Percentiles rank a stretch among this genome's conserved stretches.
These are phyloP conservation scores for Conus betulinus DNA, from an alignment of 1,140 invertebrate genomes.

Conservation along the genomic window DNA sequence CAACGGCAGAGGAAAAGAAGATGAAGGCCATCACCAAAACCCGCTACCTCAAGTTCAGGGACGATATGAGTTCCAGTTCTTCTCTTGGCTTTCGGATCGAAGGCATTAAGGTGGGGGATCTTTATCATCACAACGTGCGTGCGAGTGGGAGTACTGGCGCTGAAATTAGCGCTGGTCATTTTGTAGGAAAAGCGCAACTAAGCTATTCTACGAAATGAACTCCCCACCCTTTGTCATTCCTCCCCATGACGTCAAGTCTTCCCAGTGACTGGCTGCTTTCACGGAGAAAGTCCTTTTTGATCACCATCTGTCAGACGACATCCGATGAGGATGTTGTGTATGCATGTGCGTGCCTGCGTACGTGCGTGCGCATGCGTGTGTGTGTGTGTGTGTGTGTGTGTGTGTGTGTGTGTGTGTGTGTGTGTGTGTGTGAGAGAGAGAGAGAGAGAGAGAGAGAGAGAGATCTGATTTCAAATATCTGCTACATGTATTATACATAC, in stretches of 20 bases:
- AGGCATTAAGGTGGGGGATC: constrained; percentile 86
- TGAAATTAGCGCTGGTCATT: no score
- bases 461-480: neutral
- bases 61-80: constrained; percentile 96
- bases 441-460: neutral
- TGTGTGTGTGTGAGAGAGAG: neutral
- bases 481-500: no score
- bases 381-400: neutral
- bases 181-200: no score
- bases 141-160: neutral
- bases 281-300: no score
- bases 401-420: neutral
- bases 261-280: no score
- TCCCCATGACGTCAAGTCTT: no score
- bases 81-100: constrained; percentile 97
- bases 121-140: neutral
- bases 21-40: constrained; percentile 95
- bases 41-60: constrained; percentile 97
- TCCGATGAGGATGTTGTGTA: no score
- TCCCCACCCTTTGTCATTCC: no score
- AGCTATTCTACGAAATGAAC: no score
- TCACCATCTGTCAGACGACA: no score
- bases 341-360: neutral
- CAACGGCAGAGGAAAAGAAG: constrained; percentile 91
- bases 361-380: neutral